Evolutionary conservation across 2,797 vertebrate genomes (phyloP).

Genomic region (Sebastes umbrosus): DNA sequence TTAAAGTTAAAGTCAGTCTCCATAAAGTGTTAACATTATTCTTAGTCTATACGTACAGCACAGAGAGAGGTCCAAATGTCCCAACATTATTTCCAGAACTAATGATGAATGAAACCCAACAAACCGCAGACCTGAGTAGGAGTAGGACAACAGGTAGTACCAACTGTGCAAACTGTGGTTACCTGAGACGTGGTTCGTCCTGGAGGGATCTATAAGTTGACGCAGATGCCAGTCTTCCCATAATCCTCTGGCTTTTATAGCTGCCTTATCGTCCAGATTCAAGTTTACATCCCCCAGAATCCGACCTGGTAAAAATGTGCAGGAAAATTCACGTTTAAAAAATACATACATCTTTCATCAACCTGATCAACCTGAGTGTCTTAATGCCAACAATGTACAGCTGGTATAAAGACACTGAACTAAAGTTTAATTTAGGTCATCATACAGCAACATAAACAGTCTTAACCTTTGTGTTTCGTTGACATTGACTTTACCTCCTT

Average conservation of each 20-base stretch:
- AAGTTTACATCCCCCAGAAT: conserved; percentile 85
- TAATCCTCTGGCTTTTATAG: conserved; percentile 84
- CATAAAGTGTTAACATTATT: neutral
- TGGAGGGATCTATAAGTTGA: conserved; percentile 84
- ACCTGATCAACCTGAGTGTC: neutral
- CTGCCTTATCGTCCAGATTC: conserved; percentile 85
- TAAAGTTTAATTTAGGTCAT: neutral
- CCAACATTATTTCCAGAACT: neutral
- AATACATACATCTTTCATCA: neutral
- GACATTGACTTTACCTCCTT: neutral
- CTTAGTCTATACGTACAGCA: neutral
- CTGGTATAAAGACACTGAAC: neutral
- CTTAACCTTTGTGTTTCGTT: neutral
- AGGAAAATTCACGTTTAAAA: conserved; percentile 9
- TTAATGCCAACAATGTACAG: neutral
- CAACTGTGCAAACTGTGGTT: conserved; percentile 2
- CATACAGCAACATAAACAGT: neutral
- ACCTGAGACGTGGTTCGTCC: conserved; percentile 86
- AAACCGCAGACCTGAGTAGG: neutral
- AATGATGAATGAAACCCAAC: neutral
- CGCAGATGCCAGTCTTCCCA: conserved; percentile 89
- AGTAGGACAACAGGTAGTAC: neutral
- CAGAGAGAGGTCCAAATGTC: neutral
- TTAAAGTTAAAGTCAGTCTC: neutral
- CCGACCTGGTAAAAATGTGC: conserved; percentile 68